These are phyloP conservation scores for Machaerirhynchus nigripectus DNA, from an alignment of 2,113 vertebrate species.

Conservation along the genomic window DNA sequence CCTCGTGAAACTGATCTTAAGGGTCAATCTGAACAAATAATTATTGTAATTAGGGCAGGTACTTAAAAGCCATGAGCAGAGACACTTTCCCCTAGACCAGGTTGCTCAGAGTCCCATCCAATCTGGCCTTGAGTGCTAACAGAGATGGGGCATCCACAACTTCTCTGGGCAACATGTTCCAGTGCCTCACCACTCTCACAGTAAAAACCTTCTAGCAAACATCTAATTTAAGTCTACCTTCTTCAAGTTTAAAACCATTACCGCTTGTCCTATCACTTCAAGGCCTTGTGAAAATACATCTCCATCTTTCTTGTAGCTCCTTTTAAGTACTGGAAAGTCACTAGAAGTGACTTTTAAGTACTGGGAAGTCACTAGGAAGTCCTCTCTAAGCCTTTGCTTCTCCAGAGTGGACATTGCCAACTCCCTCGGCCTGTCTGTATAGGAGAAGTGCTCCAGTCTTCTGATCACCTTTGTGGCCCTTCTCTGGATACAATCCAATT, in stretches of 20 bases:
- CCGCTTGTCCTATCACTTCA: background rate
- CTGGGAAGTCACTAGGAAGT: background rate
- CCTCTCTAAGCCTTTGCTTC: background rate
- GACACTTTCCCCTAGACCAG: background rate
- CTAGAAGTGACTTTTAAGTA: background rate
- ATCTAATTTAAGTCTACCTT: background rate
- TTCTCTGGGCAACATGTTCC: background rate
- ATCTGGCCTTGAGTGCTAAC: background rate
- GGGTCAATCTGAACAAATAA: background rate
- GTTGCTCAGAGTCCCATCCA: background rate
- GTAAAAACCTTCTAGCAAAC: background rate
- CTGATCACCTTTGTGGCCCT: background rate
- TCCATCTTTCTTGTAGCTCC: background rate
- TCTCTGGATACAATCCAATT: background rate
- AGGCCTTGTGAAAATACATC: background rate
- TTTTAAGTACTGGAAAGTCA: background rate
- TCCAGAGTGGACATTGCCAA: background rate
- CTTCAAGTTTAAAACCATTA: background rate
- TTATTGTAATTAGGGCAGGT: background rate
- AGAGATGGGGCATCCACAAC: too few species aligned
- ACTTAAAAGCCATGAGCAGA: background rate
- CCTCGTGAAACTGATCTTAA: background rate
- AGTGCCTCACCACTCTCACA: accelerated
- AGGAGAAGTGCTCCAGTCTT: background rate
- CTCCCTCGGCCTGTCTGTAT: background rate